Conservation (phyloP, 1,140 invertebrate species). For the Leptonema lineaticorne region DNA sequence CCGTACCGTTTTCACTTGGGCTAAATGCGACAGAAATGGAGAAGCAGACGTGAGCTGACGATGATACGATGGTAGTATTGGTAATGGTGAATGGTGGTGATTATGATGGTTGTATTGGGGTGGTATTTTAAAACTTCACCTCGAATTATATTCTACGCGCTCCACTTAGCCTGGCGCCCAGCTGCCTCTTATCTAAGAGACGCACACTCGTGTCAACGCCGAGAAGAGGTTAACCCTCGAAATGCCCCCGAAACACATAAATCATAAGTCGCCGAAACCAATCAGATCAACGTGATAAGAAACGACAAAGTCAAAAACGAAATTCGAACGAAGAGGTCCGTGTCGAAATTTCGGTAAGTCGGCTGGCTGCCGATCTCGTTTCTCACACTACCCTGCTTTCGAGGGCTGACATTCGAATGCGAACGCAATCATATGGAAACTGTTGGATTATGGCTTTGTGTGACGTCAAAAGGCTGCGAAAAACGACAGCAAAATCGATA, state of each 20-base stretch:
- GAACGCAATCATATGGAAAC: too few relatives aligned
- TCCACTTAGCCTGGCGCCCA: slow-evolving; percentile 13
- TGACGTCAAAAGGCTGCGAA: too few relatives aligned
- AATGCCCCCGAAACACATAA: slow-evolving; percentile 1
- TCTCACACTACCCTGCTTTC: too few relatives aligned
- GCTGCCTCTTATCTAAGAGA: neutral
- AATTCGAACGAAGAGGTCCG: neutral
- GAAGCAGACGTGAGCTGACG: neutral
- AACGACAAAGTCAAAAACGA: slow-evolving; percentile 1
- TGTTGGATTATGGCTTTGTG: too few relatives aligned
- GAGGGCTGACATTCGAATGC: too few relatives aligned
- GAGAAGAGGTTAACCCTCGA: neutral
- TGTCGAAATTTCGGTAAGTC: too few relatives aligned
- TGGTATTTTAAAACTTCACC: slow-evolving; percentile 23
- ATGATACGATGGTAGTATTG: too few relatives aligned
- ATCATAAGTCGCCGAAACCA: slow-evolving; percentile 16
- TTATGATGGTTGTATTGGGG: neutral
- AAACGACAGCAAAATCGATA: too few relatives aligned
- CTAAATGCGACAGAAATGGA: neutral
- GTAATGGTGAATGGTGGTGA: neutral
- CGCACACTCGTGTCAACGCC: neutral
- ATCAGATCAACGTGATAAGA: slow-evolving; percentile 13
- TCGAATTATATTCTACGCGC: slow-evolving; percentile 28
- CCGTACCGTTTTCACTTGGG: neutral
- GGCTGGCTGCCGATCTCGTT: too few relatives aligned